Base-by-base conservation (phyloP, 1,140 invertebrate species). In the Condylostylus longicornis region DNA sequence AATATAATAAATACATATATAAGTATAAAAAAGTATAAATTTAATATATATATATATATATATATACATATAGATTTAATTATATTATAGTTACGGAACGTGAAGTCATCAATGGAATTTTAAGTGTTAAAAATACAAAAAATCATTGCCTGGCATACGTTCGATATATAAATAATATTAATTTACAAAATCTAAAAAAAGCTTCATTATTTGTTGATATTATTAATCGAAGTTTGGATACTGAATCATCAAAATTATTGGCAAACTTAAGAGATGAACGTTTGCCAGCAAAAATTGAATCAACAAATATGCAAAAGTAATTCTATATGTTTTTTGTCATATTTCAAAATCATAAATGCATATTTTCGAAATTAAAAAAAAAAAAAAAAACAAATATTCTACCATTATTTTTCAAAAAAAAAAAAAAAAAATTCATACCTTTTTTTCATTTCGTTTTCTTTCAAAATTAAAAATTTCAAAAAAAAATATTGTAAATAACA, bases 61-160 rank as follows among this genome's bases (percentile, higher is more conserved):
- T 12, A 7, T 25, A 6, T 12, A 25, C 6, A 7, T 12, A 25
- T 7, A 25, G 22, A 25, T 19, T 21, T 35, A 7, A 35, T 20
- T 35, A 21, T 23, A 29, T 66, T 69, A 34, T 58, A 94, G 94
- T 98, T 9, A 98, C 94, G 1, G 94, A 98, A 66, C 65, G 93
- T 34, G 94, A 98, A 68, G 89, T 97, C 0, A 95, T 95, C 40
- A 90, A 94, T 48, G 93, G 94, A 0, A 71, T 96, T 23, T 58
- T 98, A 9, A 89, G 84, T 47, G 91, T 95, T 1, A 84, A 87
- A 50, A 91, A 95, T 49, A 93, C 89, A 0, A 90, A 89, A 58
- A 93, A 95, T 50, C 91, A 96, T 62, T 93, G 88, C 49, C 64
- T 97, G n/a, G 89, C 89, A 1, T 96, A 95, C 54, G 75, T 96